phyloP scores from a whole-genome alignment of 2,888 invertebrate genomes.

The Drosophila testacea region DNA sequence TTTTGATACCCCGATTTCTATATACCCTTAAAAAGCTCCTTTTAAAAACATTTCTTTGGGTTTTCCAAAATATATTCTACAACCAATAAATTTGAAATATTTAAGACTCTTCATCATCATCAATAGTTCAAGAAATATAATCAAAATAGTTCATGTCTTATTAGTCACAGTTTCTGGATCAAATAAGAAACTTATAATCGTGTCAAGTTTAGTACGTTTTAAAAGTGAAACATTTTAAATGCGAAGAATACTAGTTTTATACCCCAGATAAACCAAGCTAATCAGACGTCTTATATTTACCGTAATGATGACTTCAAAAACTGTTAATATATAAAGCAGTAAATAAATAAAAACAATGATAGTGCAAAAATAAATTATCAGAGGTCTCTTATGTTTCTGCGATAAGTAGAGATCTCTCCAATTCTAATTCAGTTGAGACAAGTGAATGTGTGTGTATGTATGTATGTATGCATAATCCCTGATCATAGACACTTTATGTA shows the following conservation, averaged over 20 bases:
- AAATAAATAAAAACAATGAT: slow-evolving; percentile 32
- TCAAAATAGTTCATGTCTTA: too few species aligned
- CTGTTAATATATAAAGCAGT: neutral
- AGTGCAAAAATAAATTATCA: slow-evolving; percentile 17
- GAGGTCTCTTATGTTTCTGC: slow-evolving; percentile 1
- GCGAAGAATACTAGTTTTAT: neutral
- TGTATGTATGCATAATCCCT: slow-evolving; percentile 2
- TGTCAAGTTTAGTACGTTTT: neutral
- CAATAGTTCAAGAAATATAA: neutral
- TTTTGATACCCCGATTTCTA: neutral
- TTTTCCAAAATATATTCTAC: neutral
- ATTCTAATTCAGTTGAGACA: neutral
- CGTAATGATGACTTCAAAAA: neutral
- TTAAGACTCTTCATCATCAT: too few species aligned
- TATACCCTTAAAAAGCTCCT: slow-evolving; percentile 4
- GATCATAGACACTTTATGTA: slow-evolving; percentile 10
- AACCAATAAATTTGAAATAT: too few species aligned
- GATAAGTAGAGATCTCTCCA: slow-evolving; percentile 17
- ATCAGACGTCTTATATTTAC: neutral
- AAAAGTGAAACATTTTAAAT: neutral
- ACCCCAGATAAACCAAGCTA: neutral
- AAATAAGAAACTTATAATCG: neutral
- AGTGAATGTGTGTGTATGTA: neutral
- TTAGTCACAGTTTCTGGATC: too few species aligned
- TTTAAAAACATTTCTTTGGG: neutral